Evolutionary conservation across 2,797 vertebrate genomes (phyloP), one percentile per base, ranked within the genome.

Genomic region (Neopelma chrysocephalum): DNA sequence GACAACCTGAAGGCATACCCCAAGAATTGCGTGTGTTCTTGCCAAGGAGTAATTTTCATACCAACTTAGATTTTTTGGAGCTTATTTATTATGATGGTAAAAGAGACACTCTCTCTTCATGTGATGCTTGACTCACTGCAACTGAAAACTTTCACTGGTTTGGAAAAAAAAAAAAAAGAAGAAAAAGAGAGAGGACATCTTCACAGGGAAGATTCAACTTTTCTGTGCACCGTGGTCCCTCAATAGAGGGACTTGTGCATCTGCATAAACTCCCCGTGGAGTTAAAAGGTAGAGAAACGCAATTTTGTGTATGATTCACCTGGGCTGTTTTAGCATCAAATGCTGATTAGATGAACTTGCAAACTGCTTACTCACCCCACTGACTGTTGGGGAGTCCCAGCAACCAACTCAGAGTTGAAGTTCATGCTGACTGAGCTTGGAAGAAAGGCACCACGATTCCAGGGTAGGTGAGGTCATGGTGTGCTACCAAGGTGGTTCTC

Each of bases 401-500:
- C 8, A 70, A 22, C 6, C 43, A 87, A 1, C 23, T 47, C 48
- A 10, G 48, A 69, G 38, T 3, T 1, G 11, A 43, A 5, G 27
- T 9, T 64, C 45, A 21, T 1, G 0, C 9, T 27, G 38, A 32
- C 0, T 36, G 61, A 26, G 27, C 43, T 5, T 40, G 56, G 43
- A 43, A 66, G 21, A 69, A 54, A 70, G 31, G 19, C 10, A 45
- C 2, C 51, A 40, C 0, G 1, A 70, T 22, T 25, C 31, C 69
- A 16, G 15, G 38, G 32, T n/a, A 61, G 34, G 42, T 17, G 75
- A 76, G 57, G 29, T 23, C 3, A 2, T 1, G 2, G 1, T 3
- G 4, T 31, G 12, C 65, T 78, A 58, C 62, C 6, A 5, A 27
- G 53, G 20, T 11, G 27, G 19, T 4, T 68, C 51, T 71, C n/a